Conservation (phyloP, 2,888 invertebrate species). For the Oeneis ivallda region DNA sequence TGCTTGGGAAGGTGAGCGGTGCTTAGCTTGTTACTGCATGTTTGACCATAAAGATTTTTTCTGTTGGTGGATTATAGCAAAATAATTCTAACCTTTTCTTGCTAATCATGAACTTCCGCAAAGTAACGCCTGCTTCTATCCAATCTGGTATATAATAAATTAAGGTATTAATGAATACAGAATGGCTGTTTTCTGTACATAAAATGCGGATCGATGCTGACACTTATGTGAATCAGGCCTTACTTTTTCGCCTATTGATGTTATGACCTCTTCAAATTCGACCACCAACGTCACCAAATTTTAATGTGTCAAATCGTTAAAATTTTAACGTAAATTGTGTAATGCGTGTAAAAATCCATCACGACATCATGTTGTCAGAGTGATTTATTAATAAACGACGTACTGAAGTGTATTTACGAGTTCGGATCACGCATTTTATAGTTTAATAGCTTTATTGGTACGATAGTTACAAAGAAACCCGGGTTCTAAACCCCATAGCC, state of each 20-base stretch:
- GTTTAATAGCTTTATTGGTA: conserved; percentile 20
- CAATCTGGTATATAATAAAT: no score
- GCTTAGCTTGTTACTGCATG: no score
- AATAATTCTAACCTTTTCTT: no score
- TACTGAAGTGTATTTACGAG: conserved; percentile 13
- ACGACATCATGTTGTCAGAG: background rate
- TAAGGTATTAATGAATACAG: no score
- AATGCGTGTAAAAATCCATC: conserved; percentile 6
- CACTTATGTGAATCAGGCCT: background rate
- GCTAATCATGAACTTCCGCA: no score
- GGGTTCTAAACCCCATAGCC: background rate
- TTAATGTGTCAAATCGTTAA: conserved; percentile 10
- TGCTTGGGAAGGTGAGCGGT: no score
- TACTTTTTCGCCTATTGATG: background rate
- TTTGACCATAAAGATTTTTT: no score
- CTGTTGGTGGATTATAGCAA: no score
- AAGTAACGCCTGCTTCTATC: no score
- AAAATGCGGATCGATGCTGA: no score
- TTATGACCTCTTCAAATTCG: conserved; percentile 40
- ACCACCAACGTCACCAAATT: conserved; percentile 16
- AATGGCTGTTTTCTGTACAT: no score
- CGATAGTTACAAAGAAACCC: conserved; percentile 14
- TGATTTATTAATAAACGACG: background rate
- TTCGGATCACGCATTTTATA: conserved; percentile 12
- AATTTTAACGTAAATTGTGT: conserved; percentile 10